Base-by-base conservation (phyloP, 2,888 invertebrate species). In the Agrilus cyanescens region DNA sequence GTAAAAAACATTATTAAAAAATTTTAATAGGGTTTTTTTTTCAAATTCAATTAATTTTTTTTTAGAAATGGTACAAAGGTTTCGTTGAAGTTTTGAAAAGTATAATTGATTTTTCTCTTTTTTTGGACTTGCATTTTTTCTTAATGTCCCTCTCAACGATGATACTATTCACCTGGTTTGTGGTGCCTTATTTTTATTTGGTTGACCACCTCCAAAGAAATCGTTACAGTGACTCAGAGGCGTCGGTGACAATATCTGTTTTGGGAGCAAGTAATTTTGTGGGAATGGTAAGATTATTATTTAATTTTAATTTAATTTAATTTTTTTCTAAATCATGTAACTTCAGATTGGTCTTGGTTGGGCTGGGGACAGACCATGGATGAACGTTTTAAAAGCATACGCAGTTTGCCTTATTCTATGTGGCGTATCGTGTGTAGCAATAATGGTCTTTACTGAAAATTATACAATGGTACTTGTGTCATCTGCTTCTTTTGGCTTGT, bases 141-240 rank as follows among this genome's bases (percentile, higher is more conserved):
- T 71, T 87, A 36, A 78, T 93, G 59, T 86, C 87, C 43, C 59
- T 90, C 12, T 87, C 91, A 41, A 93, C 91, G 50, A 80, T 91
- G 53, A 73, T 93, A 41, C 74, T 95, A 40, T 95, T 94, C 68
- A 80, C 85, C 57, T 93, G 91, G 86, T 88, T 87, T 66, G 94
- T 96, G 59, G 87, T 95, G 44, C 93, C 94, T 12, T 96, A 96
- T 69, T 87, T 95, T 63, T 95, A 91, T 67, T 72, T 94, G 48
- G 85, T 86, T 41, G 91, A 94, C 57, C 82, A 86, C 62, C 82
- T 89, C 70, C 75, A 75, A 30, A 75, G 77, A 8, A 72, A 77
- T 47, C 44, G 48, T 16, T 85, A 83, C 54, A 73, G 71, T 2
- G 82, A 85, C 52, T 74, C 79, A 32, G 79, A 82, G 38, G 82